Evolutionary conservation across 2,888 invertebrate genomes (phyloP), one percentile per base, ranked within the genome.

Genomic region (Schizotus pectinicornis): DNA sequence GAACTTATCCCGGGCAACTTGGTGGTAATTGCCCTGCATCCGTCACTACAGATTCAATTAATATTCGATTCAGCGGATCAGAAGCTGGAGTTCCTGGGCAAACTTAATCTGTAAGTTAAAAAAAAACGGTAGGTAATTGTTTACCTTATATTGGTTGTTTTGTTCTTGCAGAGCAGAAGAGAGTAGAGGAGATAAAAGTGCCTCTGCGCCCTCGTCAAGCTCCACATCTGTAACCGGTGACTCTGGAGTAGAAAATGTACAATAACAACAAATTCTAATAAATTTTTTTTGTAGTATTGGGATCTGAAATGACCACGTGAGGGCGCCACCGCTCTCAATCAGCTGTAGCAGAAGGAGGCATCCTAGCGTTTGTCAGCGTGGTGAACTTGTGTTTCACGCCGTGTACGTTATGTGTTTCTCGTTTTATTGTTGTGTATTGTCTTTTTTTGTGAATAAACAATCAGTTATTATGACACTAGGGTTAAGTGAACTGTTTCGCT

Each of bases 101-200:
- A 45, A 11, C 45, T 45, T 45, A 45, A 45, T 45, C 12, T 45
- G 45, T 33, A 33, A 45, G 34, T 45, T 45, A 45, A 45, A 45
- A 45, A 22, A 43, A 43, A 45, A 45, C 33, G 45, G 45, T 34
- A 45, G 34, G 45, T 45, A 45, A 45, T 45, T 45, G 33, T 43
- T 43, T n/a, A 43, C 43, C 11, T 22, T 31, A 43, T 43, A 43
- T 43, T 43, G 43, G 43, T 43, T 43, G 43, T 43, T 43, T 31
- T 43, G 32, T 43, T 43, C 43, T 30, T 43, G 43, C 43, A 46
- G 46, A 47, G 47, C 37, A 1, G 37, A 33, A 46, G 46, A 46
- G 11, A 46, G 35, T 46, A 13, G 30, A 3, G 2, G 3, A 9
- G 35, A 46, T 46, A 35, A 46, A 46, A 46, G 46, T 46, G 34